A percentile compares a stretch with the other conserved stretches of the same genome.
These are phyloP conservation scores for Andrena trimmerana DNA, from an alignment of 2,888 invertebrate species.

Conservation along the genomic window DNA sequence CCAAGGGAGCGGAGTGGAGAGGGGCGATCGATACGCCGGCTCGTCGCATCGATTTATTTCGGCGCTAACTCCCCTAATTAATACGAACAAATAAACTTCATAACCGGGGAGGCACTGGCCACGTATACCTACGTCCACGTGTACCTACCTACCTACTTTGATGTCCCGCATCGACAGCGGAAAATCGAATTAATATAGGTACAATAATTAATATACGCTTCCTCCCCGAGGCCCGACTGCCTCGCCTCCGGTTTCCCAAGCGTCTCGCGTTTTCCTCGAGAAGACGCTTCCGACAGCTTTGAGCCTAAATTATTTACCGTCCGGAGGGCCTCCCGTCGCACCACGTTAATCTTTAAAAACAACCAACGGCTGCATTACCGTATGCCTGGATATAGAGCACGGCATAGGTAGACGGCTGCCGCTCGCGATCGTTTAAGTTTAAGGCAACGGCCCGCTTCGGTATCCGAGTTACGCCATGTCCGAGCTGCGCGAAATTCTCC, in stretches of 20 bases:
- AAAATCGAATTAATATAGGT: slow-evolving; percentile 48
- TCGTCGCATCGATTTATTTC: slow-evolving; percentile 3
- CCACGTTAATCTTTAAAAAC: slow-evolving; percentile 67
- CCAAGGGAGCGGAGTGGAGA: not conserved
- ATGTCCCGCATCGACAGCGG: slow-evolving; percentile 5
- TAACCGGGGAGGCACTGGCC: not conserved
- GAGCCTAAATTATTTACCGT: slow-evolving; percentile 70
- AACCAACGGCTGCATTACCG: slow-evolving; percentile 51
- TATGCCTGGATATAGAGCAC: not conserved
- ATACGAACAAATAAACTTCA: not conserved
- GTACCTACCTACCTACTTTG: not conserved
- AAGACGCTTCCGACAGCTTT: slow-evolving; percentile 55
- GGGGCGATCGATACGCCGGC: not conserved
- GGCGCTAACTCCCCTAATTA: not conserved
- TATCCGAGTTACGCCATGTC: not conserved
- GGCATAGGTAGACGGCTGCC: not conserved
- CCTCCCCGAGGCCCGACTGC: not conserved
- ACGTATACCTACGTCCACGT: not conserved
- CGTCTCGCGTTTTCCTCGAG: slow-evolving; percentile 29
- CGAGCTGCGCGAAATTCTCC: not conserved
- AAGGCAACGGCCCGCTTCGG: not conserved
- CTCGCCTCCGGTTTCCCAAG: not conserved
- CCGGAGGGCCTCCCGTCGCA: slow-evolving; percentile 49
- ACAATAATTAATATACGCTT: slow-evolving; percentile 22
- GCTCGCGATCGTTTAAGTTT: no score